These are phyloP conservation scores for Ostrea denselamellosa DNA, from an alignment of 1,140 invertebrate genomes.

Conservation along the genomic window DNA sequence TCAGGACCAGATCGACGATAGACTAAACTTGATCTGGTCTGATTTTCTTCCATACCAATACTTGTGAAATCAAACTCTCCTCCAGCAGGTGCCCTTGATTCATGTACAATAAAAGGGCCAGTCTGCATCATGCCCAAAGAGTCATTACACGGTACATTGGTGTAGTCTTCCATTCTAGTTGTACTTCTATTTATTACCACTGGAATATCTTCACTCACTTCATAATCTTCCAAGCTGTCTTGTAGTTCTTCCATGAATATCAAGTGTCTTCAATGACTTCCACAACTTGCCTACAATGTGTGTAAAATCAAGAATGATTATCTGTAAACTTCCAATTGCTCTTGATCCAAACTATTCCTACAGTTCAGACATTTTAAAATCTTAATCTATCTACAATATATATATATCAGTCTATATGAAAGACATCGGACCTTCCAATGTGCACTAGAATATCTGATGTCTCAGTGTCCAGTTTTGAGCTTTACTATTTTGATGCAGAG, in stretches of 20 bases:
- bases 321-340: no score
- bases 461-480: no score
- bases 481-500: no score
- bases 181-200: neutral
- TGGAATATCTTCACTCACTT: neutral
- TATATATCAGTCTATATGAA: no score
- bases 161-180: neutral
- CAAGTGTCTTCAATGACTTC: neutral
- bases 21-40: neutral
- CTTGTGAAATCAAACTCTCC: constrained; percentile 5
- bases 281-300: neutral
- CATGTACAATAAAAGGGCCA: neutral
- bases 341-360: no score
- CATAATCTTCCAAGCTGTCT: constrained; percentile 11
- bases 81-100: neutral
- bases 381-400: no score
- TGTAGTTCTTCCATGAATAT: constrained; percentile 38
- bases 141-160: neutral
- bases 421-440: no score
- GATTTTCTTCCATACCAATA: constrained; percentile 4
- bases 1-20: constrained; percentile 55
- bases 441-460: no score
- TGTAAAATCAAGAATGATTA: no score
- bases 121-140: neutral
- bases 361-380: no score